A percentile compares a stretch with the other conserved stretches of the same genome.
Evolutionary conservation across 2,888 invertebrate genomes (phyloP).

Genomic region (Eurois occulta): DNA sequence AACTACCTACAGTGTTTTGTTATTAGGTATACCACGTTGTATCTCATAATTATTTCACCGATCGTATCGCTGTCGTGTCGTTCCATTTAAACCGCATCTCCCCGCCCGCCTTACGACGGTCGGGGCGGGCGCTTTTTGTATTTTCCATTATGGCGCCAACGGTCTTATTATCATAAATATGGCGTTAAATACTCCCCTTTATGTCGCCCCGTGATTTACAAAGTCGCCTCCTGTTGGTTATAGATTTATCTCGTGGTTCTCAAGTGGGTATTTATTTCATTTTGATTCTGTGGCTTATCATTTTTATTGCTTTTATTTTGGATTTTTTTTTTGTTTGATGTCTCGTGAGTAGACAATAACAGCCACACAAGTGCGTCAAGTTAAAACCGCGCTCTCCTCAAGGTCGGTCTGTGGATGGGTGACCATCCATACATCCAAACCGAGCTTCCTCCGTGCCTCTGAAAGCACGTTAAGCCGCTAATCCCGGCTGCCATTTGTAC

Average conservation of each 20-base stretch:
- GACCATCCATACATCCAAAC: neutral
- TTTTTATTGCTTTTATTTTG: neutral
- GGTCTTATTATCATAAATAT: constrained; percentile 90
- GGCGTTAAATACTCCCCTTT: constrained; percentile 87
- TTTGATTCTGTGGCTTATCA: constrained; percentile 7
- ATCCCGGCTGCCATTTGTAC: neutral
- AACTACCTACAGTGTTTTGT: no score
- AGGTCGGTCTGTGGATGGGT: neutral
- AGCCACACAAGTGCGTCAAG: neutral
- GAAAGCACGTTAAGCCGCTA: no score
- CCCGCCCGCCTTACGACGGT: constrained; percentile 74
- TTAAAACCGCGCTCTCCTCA: neutral
- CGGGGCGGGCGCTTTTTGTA: constrained; percentile 85
- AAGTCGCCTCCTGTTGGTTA: constrained; percentile 72
- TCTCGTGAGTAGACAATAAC: neutral
- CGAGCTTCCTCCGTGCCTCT: neutral
- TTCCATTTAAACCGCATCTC: constrained; percentile 53
- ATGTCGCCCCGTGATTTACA: constrained; percentile 87
- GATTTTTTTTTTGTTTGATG: neutral
- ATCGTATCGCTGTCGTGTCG: constrained; percentile 49
- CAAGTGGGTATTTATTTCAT: constrained; percentile 35
- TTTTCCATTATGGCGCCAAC: constrained; percentile 88
- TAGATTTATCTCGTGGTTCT: constrained; percentile 63
- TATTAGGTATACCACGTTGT: no score
- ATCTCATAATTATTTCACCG: no score